Evolutionary conservation across 2,113 vertebrate genomes (phyloP).

Genomic region (Arenaria interpres): DNA sequence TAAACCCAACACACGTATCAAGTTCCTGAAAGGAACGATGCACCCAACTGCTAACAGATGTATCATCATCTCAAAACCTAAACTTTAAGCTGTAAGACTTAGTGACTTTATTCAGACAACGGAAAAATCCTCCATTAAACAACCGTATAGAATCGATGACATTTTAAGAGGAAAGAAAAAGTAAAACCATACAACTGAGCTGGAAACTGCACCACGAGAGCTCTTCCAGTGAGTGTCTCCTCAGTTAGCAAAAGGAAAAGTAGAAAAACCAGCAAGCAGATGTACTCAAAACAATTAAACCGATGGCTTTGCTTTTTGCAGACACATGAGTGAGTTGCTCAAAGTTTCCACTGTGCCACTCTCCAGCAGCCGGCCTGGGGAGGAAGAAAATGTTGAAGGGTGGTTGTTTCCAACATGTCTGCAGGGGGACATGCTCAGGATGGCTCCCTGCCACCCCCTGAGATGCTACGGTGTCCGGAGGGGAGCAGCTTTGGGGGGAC

Average conservation of each 20-base stretch:
- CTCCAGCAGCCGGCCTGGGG: fast-evolving
- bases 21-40: not conserved
- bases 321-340: not conserved
- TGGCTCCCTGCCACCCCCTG: not conserved
- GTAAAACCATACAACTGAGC: not conserved
- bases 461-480: not conserved
- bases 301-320: not conserved
- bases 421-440: not conserved
- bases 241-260: not conserved
- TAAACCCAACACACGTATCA: not conserved
- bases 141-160: not conserved
- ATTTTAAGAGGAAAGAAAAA: not conserved
- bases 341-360: not conserved
- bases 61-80: not conserved
- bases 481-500: not conserved
- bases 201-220: not conserved
- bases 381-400: not conserved
- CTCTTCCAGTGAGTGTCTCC: not conserved
- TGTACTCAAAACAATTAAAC: not conserved
- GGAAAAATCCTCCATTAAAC: not conserved
- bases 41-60: not conserved
- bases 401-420: not conserved
- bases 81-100: not conserved
- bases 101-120: not conserved
- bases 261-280: not conserved